A percentile compares a stretch with the other conserved stretches of the same genome.
phyloP scores from a whole-genome alignment of 2,797 vertebrate species.

The Sciurus vulgaris region DNA sequence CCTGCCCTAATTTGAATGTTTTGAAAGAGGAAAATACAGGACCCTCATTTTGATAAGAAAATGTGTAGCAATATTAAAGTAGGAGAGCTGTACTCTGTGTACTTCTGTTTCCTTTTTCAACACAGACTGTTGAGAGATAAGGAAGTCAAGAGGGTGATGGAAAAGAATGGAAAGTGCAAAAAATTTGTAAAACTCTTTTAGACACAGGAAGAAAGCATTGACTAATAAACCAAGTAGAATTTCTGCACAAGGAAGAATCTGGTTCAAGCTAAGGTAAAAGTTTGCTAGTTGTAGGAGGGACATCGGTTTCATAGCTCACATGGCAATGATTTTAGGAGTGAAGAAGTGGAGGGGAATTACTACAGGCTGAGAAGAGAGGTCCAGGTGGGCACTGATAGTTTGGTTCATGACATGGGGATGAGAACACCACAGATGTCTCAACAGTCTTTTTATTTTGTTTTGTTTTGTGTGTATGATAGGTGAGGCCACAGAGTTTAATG shows the following conservation, averaged over 20 bases:
- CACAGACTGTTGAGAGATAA: background rate
- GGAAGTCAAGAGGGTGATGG: background rate
- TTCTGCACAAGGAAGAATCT: background rate
- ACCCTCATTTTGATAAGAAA: background rate
- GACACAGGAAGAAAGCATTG: background rate
- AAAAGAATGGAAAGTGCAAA: background rate
- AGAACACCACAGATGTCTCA: background rate
- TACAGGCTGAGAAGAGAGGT: background rate
- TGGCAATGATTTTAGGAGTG: background rate
- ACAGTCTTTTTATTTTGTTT: background rate
- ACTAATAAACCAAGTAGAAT: background rate
- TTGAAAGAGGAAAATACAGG: background rate
- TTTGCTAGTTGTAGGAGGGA: background rate
- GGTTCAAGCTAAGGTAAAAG: background rate
- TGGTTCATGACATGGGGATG: background rate
- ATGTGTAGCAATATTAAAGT: background rate
- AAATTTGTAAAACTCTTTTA: background rate
- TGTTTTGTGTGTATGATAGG: background rate
- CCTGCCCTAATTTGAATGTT: background rate
- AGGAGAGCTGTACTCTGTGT: background rate
- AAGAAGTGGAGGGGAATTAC: background rate
- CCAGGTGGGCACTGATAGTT: background rate
- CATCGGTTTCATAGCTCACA: background rate
- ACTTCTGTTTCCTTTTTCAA: background rate
- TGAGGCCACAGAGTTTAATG: background rate